These are phyloP conservation scores for Callinectes sapidus DNA, from an alignment of 2,888 invertebrate genomes.

Conservation along the genomic window DNA sequence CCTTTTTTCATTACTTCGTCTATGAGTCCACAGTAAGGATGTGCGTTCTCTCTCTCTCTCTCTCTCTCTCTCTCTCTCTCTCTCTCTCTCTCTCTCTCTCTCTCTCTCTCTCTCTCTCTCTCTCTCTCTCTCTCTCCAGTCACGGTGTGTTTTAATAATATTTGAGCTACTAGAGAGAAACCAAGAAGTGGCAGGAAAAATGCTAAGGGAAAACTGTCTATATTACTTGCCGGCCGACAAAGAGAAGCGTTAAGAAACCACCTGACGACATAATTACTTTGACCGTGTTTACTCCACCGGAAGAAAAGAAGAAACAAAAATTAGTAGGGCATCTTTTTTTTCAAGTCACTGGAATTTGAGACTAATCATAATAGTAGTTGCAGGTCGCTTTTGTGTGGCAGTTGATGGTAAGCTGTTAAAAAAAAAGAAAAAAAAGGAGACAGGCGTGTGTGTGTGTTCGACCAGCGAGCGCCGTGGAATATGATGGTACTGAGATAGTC, in stretches of 20 bases:
- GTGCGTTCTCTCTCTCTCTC: background rate
- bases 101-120: background rate
- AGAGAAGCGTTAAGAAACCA: background rate
- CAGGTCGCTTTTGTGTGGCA: background rate
- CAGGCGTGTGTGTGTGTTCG: background rate
- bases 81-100: background rate
- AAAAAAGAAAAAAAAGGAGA: background rate
- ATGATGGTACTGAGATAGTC: background rate
- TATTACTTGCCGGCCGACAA: background rate
- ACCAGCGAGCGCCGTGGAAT: background rate
- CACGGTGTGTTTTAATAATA: background rate
- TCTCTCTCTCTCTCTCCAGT: background rate
- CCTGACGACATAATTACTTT: background rate
- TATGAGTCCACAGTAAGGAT: background rate
- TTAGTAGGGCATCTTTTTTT: background rate
- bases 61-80: background rate
- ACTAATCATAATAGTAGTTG: background rate
- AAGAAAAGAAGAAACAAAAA: background rate
- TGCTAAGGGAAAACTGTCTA: slow-evolving; percentile 11
- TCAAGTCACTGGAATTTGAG: background rate
- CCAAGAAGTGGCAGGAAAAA: background rate
- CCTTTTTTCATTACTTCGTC: background rate
- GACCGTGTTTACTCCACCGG: background rate
- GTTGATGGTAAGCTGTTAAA: background rate
- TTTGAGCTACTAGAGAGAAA: background rate